These are phyloP conservation scores for Apostichopus leukothele DNA, from an alignment of 53 echinoderm and acorn worm genomes.

Conservation along the genomic window DNA sequence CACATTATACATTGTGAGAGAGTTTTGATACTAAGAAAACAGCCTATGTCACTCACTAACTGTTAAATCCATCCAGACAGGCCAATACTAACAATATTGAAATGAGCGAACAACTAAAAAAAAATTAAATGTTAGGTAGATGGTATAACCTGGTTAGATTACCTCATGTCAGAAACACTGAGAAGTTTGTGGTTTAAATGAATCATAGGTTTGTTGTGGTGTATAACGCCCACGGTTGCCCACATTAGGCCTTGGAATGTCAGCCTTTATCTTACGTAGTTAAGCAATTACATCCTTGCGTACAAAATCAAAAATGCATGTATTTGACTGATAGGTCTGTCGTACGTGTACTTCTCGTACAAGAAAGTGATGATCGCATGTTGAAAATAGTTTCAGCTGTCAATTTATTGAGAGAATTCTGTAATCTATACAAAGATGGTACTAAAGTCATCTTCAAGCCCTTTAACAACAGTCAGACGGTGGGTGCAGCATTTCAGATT, in stretches of 20 bases:
- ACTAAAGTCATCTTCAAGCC: not conserved
- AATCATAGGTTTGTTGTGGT: conserved; percentile 8
- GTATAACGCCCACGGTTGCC: conserved; percentile 1
- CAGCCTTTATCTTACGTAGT: not conserved
- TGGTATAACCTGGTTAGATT: not conserved
- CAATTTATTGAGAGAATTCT: conserved; percentile 14
- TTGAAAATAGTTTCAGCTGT: conserved; percentile 17
- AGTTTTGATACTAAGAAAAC: too few species aligned
- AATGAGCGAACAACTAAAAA: too few species aligned
- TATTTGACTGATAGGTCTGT: too few species aligned
- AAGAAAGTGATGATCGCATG: not conserved
- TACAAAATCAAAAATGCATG: too few species aligned
- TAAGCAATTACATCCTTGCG: too few species aligned
- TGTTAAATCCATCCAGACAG: too few species aligned
- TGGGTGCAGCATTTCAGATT: not conserved
- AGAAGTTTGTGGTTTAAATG: not conserved
- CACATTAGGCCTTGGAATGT: conserved; percentile 48
- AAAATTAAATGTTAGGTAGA: too few species aligned
- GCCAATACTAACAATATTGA: too few species aligned
- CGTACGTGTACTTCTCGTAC: too few species aligned
- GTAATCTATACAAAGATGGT: conserved; percentile 20
- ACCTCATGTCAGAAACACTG: conserved; percentile 4
- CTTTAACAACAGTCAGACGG: not conserved
- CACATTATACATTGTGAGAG: too few species aligned
- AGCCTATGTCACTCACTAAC: too few species aligned